Percentiles rank a stretch among this genome's conserved stretches.
phyloP scores from a whole-genome alignment of 2,888 invertebrate genomes.

The Napeogenes sylphis region DNA sequence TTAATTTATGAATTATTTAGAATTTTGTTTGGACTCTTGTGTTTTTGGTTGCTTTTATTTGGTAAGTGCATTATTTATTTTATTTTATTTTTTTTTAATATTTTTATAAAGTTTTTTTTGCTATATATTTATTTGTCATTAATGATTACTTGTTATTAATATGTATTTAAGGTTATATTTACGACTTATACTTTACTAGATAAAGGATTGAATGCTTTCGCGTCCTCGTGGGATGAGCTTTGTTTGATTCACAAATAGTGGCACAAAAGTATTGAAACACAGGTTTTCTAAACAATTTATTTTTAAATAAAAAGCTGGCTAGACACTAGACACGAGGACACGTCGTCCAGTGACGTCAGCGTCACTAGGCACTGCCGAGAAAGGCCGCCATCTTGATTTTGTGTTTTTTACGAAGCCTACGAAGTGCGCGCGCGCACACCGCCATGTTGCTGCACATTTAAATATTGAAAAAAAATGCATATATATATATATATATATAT shows the following conservation, averaged over 20 bases:
- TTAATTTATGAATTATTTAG: constrained; percentile 51
- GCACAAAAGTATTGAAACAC: constrained; percentile 28
- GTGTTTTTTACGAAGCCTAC: constrained; percentile 73
- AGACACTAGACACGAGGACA: constrained; percentile 65
- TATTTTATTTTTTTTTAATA: constrained; percentile 33
- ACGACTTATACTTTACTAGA: constrained; percentile 15
- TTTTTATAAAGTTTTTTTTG: constrained; percentile 26
- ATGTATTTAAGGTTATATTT: background rate
- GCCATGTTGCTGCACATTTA: constrained; percentile 53
- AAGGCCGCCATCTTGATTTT: constrained; percentile 74
- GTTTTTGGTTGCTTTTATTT: constrained; percentile 55
- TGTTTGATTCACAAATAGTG: constrained; percentile 11
- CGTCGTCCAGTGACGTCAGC: constrained; percentile 74
- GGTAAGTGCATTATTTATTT: constrained; percentile 59
- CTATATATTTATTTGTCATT: constrained; percentile 19
- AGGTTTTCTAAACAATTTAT: constrained; percentile 35
- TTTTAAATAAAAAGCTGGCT: constrained; percentile 45
- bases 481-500: too few species aligned
- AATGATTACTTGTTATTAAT: background rate
- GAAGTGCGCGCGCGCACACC: constrained; percentile 61
- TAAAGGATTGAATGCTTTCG: constrained; percentile 10
- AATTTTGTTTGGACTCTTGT: constrained; percentile 62
- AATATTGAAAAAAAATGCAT: constrained; percentile 24
- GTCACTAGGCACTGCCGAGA: constrained; percentile 71
- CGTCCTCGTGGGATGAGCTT: background rate